Evolutionary conservation across 2,888 invertebrate species (phyloP), one percentile per base, ranked within the genome.

Genomic region (Auanema freiburgensis): DNA sequence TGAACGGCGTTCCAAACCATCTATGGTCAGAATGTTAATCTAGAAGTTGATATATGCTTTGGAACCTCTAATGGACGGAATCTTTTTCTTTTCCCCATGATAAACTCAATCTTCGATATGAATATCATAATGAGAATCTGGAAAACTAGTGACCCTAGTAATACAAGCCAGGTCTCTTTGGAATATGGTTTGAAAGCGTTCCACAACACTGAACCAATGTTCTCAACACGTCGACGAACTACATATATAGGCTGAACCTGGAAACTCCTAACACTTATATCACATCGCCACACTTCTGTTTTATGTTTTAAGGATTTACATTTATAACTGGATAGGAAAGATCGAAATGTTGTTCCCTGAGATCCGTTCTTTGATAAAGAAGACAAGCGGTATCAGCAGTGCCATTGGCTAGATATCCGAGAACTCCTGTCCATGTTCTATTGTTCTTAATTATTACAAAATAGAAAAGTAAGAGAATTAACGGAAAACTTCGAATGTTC

Each of bases 181-280:
- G 69, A 63, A 51, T 76, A 78, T 42, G 78, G 78, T 23, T 67
- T 77, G 65, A 78, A 76, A 1, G 77, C 78, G 57, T 77, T 78
- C 77, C 77, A 78, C 4, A 78, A 56, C 0, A 74, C 67, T 6
- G 67, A 66, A 18, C 68, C 68, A 3, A 74, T 58, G 14, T 60
- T 65, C 57, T 66, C 64, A 12, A 49, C 51, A 25, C 57, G 58
- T 24, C 61, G 51, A 11, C 64, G 59, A 25, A 68, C 74, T 1
- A 65, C 70, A 57, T 65, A 74, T n/a, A 74, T 62, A 11, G 74
- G 74, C 51, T 74, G 74, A 10, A 74, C 66, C 73, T 73, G 46
- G 56, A 49, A 55, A 25, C 24, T 21, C n/a, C 18, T 54, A 14
- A 10, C 14, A 25, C 51, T 11, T 12, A n/a, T n/a, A 11, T n/a